phyloP scores from a whole-genome alignment of 2,888 invertebrate species.

The Pachycephus smyrnensis region DNA sequence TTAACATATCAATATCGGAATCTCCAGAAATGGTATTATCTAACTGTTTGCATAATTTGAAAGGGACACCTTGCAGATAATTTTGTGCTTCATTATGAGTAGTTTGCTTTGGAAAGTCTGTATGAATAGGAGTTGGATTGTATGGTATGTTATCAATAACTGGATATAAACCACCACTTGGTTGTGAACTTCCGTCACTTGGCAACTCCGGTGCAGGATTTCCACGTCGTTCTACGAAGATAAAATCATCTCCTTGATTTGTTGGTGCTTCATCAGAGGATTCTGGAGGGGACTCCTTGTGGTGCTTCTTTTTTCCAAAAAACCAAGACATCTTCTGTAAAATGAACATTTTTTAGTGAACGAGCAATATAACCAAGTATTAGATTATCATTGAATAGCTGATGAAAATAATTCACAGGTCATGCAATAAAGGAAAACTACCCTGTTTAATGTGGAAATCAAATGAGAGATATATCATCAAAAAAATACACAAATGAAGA shows the following conservation, averaged over 20 bases:
- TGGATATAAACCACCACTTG: constrained; percentile 49
- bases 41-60: constrained; percentile 69
- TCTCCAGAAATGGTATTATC: constrained; percentile 69
- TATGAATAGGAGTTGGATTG: constrained; percentile 33
- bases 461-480: background rate
- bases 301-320: constrained; percentile 60
- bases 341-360: constrained; percentile 1
- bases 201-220: constrained; percentile 19
- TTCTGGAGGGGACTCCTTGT: constrained; percentile 54
- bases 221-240: constrained; percentile 46
- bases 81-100: constrained; percentile 39
- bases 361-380: background rate
- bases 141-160: constrained; percentile 24
- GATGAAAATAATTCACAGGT: background rate
- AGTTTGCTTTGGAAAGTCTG: constrained; percentile 30
- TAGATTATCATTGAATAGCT: background rate
- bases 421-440: background rate
- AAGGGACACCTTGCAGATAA: constrained; percentile 72
- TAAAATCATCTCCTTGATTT: constrained; percentile 46
- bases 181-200: constrained; percentile 12
- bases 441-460: background rate
- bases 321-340: constrained; percentile 61
- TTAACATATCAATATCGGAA: constrained; percentile 64
- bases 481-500: background rate
- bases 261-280: constrained; percentile 45